phyloP scores from a whole-genome alignment of 2,888 invertebrate species.

The Lasioglossum calceatum region DNA sequence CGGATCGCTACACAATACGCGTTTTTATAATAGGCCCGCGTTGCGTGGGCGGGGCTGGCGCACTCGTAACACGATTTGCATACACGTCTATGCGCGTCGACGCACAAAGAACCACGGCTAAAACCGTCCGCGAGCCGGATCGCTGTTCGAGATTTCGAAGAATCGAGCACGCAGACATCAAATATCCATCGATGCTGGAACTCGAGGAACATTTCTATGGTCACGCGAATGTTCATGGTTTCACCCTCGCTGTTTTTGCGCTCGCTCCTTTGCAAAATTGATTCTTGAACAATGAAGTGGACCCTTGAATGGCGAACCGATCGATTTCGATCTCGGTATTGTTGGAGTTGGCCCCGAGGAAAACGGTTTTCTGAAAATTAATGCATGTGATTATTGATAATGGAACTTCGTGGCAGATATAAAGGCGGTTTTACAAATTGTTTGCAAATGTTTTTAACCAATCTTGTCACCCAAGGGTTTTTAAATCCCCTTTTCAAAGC shows the following conservation, averaged over 20 bases:
- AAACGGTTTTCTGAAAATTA: neutral
- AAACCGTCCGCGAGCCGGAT: slow-evolving; percentile 5
- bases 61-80: slow-evolving; percentile 29
- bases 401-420: neutral
- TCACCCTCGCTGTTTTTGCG: neutral
- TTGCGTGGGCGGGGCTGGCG: slow-evolving; percentile 21
- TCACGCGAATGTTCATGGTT: neutral
- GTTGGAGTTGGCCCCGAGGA: neutral
- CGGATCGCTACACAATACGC: slow-evolving; percentile 14
- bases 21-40: slow-evolving; percentile 19
- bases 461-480: neutral
- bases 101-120: neutral
- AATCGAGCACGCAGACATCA: neutral
- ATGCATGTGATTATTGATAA: neutral
- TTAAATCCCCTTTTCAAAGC: neutral
- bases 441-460: neutral
- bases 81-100: slow-evolving; percentile 4
- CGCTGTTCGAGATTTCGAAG: slow-evolving; percentile 6
- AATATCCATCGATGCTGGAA: neutral
- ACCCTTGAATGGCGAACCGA: neutral
- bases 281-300: neutral
- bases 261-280: neutral
- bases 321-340: neutral
- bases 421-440: neutral
- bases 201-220: neutral